Base-by-base conservation (phyloP, 2,113 vertebrate genomes). In the Misgurnus anguillicaudatus region DNA sequence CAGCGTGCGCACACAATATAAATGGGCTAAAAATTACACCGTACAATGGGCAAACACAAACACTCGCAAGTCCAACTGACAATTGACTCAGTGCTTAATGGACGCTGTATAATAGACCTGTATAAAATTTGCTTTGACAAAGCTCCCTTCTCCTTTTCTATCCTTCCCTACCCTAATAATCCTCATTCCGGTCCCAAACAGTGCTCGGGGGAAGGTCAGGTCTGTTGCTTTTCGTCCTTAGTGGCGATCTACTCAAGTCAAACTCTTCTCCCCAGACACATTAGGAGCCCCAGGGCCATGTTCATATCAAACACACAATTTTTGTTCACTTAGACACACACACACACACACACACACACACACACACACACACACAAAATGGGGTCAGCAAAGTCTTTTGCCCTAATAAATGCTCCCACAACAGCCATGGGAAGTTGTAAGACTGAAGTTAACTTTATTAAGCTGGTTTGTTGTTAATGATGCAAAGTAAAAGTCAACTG, bases 171-270 rank as follows among this genome's bases (percentile, higher is more conserved):
- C 68, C 1, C 0, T 19, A 17, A 68, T 68, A 41, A 68, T 57
- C 41, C 47, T 76, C 16, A 36, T 53, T 74, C 63, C 31, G 14
- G 10, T 55, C 68, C 51, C 71, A 31, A 4, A 17, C 58, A 78
- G 16, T 17, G 45, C 69, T 62, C 13, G 9, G 39, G 70, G 80
- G 61, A 72, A 82, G 75, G 75, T 53, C 68, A 0, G 76, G 65
- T 73, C 62, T 47, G 47, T 68, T 53, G 42, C 67, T 78, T 74
- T 16, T 42, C 55, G 67, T 82, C 64, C 64, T 79, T 57, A 14
- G 45, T 16, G 17, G 60, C 57, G n/a, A 19, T 36, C 17, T 17
- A 13, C 57, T 47, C 62, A 67, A 72, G 51, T 75, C 58, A 14
- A 55, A 3, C 67, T 55, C 24, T 41, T 66, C 17, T 82, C 58